phyloP scores from a whole-genome alignment of 1,140 invertebrate genomes.

The Neodiprion virginianus region DNA sequence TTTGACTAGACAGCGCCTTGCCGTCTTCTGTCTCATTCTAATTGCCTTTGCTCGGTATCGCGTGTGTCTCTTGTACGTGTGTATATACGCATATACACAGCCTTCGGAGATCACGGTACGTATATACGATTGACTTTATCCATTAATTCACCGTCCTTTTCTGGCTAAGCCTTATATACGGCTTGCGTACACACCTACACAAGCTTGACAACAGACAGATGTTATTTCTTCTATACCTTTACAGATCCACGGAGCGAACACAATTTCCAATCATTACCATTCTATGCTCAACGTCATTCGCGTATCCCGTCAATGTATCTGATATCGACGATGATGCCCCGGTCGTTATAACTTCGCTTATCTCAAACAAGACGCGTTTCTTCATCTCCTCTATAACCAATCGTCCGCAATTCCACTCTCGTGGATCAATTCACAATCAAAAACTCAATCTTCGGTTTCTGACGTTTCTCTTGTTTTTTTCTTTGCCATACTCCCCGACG shows the following conservation, averaged over 20 bases:
- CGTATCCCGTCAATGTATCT: background rate
- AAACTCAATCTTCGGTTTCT: background rate
- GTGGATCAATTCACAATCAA: background rate
- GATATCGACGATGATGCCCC: background rate
- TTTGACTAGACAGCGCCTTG: slow-evolving; percentile 3
- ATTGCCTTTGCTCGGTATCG: background rate
- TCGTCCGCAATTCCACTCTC: background rate
- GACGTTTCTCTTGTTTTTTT: background rate
- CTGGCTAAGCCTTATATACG: background rate
- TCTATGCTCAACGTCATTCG: background rate
- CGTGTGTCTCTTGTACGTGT: background rate
- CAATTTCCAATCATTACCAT: background rate
- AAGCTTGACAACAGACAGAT: background rate
- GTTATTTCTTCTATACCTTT: no score
- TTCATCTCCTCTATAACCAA: no score
- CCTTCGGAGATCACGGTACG: background rate
- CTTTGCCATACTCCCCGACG: no score
- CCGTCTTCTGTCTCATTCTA: background rate
- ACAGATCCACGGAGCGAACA: background rate
- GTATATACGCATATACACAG: background rate
- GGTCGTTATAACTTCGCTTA: background rate
- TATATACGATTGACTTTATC: slow-evolving; percentile 2
- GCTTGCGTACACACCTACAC: background rate
- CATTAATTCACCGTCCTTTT: slow-evolving; percentile 1
- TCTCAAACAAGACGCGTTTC: background rate